phyloP scores from a whole-genome alignment of 1,140 invertebrate species.

The Laodelphax striatellus region DNA sequence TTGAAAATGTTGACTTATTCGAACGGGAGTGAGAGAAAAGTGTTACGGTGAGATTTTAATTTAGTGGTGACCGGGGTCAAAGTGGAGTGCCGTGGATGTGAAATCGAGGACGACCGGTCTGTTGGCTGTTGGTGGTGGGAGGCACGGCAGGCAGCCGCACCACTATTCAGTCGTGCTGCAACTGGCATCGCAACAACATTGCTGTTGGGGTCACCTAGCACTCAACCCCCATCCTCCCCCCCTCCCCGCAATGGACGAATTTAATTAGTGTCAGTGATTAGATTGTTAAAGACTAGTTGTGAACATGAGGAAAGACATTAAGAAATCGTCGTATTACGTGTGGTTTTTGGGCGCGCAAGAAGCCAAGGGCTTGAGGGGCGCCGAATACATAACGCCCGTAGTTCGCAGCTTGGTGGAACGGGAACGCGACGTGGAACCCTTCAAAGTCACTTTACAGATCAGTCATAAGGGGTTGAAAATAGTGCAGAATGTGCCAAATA shows the following conservation, averaged over 20 bases:
- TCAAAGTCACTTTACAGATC: conserved; percentile 79
- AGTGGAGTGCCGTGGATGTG: conserved; percentile 10
- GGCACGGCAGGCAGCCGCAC: not conserved
- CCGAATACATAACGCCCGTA: conserved; percentile 68
- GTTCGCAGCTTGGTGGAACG: conserved; percentile 72
- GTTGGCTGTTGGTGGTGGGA: not conserved
- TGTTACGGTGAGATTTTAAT: not conserved
- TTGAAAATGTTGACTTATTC: too few species aligned
- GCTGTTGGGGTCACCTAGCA: too few species aligned
- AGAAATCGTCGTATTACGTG: conserved; percentile 95
- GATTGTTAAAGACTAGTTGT: not conserved
- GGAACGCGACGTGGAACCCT: conserved; percentile 75
- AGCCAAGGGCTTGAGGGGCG: conserved; percentile 73
- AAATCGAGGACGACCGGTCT: conserved; percentile 10
- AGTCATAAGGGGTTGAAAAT: conserved; percentile 90
- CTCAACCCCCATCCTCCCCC: too few species aligned
- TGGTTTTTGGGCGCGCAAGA: conserved; percentile 96
- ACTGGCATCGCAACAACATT: not conserved
- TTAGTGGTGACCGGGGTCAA: not conserved
- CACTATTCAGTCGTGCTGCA: not conserved
- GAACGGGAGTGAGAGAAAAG: not conserved
- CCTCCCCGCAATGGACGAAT: not conserved
- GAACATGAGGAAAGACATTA: conserved; percentile 70
- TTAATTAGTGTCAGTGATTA: not conserved
- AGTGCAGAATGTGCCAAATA: conserved; percentile 50